These are phyloP conservation scores for Schizothorax lantsangensis DNA, from an alignment of 2,797 vertebrate species.

Conservation along the genomic window DNA sequence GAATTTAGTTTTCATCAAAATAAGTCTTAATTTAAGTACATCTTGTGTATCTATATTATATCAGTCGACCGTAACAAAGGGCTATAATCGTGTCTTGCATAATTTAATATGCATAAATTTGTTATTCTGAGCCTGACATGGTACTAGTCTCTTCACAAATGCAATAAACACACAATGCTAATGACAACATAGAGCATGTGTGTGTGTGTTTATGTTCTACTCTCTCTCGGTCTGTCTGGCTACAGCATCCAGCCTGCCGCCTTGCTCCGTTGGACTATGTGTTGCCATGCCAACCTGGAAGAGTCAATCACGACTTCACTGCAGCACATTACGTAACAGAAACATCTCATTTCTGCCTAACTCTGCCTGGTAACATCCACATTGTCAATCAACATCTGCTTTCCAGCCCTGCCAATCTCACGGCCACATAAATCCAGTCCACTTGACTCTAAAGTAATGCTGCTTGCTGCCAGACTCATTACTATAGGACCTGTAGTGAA, in stretches of 20 bases:
- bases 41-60: neutral
- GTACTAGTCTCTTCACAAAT: neutral
- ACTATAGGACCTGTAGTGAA: neutral
- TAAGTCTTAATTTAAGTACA: neutral
- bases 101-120: neutral
- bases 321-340: slow-evolving; percentile 60
- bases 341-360: slow-evolving; percentile 41
- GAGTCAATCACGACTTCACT: slow-evolving; percentile 74
- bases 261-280: slow-evolving; percentile 54
- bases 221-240: slow-evolving; percentile 28
- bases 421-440: neutral
- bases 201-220: slow-evolving; percentile 26
- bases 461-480: neutral
- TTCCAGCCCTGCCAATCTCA: slow-evolving; percentile 7
- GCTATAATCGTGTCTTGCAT: neutral
- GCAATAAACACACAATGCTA: neutral
- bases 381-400: slow-evolving; percentile 41
- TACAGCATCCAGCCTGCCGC: neutral
- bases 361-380: slow-evolving; percentile 68
- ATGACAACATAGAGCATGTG: slow-evolving; percentile 9
- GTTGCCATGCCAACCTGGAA: slow-evolving; percentile 76
- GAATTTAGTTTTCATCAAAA: neutral
- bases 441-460: neutral
- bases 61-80: neutral
- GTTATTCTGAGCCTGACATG: neutral